Base-by-base conservation (phyloP, 2,888 invertebrate species). In the Pomacea canaliculata region DNA sequence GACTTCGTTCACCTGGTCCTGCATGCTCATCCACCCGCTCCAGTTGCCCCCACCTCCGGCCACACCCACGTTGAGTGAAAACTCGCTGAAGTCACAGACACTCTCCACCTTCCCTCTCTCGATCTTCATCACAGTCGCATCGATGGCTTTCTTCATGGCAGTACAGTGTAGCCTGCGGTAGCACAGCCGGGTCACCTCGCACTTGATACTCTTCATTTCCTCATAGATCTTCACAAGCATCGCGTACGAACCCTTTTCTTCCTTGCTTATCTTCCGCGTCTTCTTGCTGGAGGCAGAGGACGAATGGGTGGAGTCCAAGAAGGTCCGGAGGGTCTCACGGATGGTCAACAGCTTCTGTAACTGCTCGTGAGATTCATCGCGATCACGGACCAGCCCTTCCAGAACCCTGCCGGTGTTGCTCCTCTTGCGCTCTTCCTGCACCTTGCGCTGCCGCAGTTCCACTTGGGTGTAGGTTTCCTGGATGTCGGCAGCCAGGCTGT, bases 101-200 rank as follows among this genome's bases (percentile, higher is more conserved):
- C 46, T 19, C 1, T 23, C 23, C 3, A 37, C 37, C 18, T 9
- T 23, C 51, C 51, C 51, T 2, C 16, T 56, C 18, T 62, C 13
- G 9, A 69, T 27, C 19, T 46, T 5, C n/a, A 46, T 59, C 13
- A 74, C 9, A 0, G 69, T 63, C 23, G 69, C 59, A 27, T 78
- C 75, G n/a, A 87, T 81, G 1, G 89, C 86, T 79, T 88, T 88
- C 65, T 85, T 81, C 12, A 89, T 86, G 59, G 87, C 85, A 1
- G 86, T 78, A 3, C 87, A 80, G 66, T 86, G 83, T 13, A 88
- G 83, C 73, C 88, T 88, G 19, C 77, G 72, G 46, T 84, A 81
- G 18, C 84, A 83, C 9, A 85, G 76, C 19, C 77, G 79, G 59
- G 84, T 83, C 12, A 86, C 81, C 69, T 85, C 82, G 66, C 79